Conservation (phyloP, 2,113 vertebrate species). For the Seriola quinqueradiata region DNA sequence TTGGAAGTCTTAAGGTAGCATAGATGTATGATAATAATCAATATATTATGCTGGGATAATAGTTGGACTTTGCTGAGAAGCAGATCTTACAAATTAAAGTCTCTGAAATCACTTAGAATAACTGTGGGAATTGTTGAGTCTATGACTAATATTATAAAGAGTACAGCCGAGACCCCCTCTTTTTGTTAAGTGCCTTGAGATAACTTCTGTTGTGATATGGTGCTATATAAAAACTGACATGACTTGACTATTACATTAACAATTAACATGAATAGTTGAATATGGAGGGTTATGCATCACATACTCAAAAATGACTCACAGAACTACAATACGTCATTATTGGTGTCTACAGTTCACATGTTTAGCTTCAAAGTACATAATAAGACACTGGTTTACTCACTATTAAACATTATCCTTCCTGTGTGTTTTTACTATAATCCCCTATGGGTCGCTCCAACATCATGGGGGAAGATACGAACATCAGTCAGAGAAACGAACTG, state of each 20-base stretch:
- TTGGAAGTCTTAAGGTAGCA: background rate
- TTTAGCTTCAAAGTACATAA: background rate
- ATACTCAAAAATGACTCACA: background rate
- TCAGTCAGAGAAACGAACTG: background rate
- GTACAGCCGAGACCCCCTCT: too few species aligned
- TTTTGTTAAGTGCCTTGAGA: too few species aligned
- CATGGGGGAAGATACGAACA: background rate
- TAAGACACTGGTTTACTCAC: background rate
- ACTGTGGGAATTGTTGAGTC: too few species aligned
- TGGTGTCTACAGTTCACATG: background rate
- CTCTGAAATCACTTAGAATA: background rate
- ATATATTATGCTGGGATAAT: background rate
- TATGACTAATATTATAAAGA: too few species aligned
- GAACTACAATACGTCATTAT: background rate
- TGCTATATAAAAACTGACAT: too few species aligned
- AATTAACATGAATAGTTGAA: background rate
- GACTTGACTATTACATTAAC: background rate
- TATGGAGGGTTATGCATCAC: background rate
- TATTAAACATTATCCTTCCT: background rate
- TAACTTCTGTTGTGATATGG: too few species aligned
- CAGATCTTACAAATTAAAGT: background rate
- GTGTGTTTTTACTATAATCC: background rate
- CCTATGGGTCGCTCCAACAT: background rate
- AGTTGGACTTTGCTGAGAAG: background rate
- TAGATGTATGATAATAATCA: background rate